Evolutionary conservation across 2,797 vertebrate species (phyloP).

Genomic region (Ataeniobius toweri): DNA sequence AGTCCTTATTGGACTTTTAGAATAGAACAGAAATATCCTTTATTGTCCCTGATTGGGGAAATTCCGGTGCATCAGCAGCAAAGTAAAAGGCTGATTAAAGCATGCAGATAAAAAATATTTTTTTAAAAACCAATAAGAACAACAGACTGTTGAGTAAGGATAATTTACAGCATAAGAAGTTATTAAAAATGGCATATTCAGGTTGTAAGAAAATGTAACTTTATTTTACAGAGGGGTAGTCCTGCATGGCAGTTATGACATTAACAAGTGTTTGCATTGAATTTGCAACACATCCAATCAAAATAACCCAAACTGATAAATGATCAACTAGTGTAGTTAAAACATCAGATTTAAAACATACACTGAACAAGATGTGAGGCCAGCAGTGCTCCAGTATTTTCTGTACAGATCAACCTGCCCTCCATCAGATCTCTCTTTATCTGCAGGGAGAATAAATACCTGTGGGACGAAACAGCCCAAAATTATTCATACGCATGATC

Average conservation of each 20-base stretch:
- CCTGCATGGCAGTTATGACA: background rate
- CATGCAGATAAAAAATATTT: too few species aligned
- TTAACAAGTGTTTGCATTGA: background rate
- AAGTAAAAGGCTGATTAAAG: too few species aligned
- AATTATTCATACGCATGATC: background rate
- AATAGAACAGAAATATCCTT: too few species aligned
- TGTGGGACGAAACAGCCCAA: conserved; percentile 55
- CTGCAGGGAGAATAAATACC: conserved; percentile 95
- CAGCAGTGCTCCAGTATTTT: conserved; percentile 90
- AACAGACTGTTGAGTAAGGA: too few species aligned
- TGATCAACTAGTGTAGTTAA: background rate
- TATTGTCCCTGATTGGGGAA: too few species aligned
- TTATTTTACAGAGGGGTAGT: too few species aligned
- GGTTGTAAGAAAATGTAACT: too few species aligned
- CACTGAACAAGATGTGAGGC: conserved; percentile 93
- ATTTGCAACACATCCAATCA: background rate
- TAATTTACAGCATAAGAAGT: too few species aligned
- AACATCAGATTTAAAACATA: conserved; percentile 56
- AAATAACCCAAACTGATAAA: background rate
- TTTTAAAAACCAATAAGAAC: too few species aligned
- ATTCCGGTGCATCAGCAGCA: too few species aligned
- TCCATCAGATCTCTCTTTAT: conserved; percentile 94
- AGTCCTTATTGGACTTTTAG: too few species aligned
- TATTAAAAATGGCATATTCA: too few species aligned
- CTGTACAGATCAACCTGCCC: conserved; percentile 86